Percentiles rank a stretch among this genome's conserved stretches.
These are phyloP conservation scores for Parapristionchus giblindavisi DNA, from an alignment of 2,888 invertebrate species.

Conservation along the genomic window DNA sequence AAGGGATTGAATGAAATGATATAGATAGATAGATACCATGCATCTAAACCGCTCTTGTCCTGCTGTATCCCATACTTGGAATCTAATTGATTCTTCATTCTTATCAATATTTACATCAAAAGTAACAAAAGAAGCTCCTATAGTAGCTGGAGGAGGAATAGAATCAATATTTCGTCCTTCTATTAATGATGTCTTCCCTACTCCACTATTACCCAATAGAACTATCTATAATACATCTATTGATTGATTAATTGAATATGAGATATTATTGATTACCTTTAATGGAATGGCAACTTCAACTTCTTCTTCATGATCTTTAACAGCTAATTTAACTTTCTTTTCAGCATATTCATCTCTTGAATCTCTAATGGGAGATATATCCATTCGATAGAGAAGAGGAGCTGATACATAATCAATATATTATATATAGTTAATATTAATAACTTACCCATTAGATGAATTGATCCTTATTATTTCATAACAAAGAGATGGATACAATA, in stretches of 20 bases:
- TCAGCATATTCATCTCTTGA: slow-evolving; percentile 9
- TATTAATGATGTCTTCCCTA: slow-evolving; percentile 11
- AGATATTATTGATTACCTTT: background rate
- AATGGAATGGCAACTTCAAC: slow-evolving; percentile 3
- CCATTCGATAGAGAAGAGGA: slow-evolving; percentile 21
- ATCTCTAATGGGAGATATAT: background rate
- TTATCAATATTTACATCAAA: slow-evolving; percentile 5
- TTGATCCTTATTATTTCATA: too few species aligned
- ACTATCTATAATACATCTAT: background rate
- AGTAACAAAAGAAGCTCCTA: slow-evolving; percentile 21
- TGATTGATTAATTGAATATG: background rate
- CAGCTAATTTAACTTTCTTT: slow-evolving; percentile 19
- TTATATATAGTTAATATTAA: too few species aligned
- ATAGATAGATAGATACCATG: slow-evolving; percentile 6
- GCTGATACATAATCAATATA: slow-evolving; percentile 5
- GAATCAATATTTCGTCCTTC: background rate
- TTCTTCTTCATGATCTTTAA: background rate
- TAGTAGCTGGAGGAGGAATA: slow-evolving; percentile 20
- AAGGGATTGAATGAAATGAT: background rate
- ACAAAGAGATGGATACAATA: too few species aligned
- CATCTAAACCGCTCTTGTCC: slow-evolving; percentile 27
- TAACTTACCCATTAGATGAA: too few species aligned
- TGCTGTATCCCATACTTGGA: slow-evolving; percentile 30
- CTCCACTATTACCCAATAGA: slow-evolving; percentile 22
- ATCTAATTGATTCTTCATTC: background rate